Percentiles rank a stretch among this genome's conserved stretches.
These are phyloP conservation scores for Climacteris rufus DNA, from an alignment of 2,113 vertebrate genomes.

Conservation along the genomic window DNA sequence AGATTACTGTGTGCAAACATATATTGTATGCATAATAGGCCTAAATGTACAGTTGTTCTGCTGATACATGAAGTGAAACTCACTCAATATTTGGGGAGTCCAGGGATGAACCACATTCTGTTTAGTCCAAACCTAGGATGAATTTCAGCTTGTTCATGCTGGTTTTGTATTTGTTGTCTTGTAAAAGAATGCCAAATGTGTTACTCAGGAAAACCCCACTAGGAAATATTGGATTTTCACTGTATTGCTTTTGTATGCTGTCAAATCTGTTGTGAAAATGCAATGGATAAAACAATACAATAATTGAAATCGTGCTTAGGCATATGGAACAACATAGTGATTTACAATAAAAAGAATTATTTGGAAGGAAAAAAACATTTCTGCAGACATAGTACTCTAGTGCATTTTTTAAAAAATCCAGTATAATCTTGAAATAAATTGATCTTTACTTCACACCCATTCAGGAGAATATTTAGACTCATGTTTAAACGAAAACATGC, in stretches of 20 bases:
- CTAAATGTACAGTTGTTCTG: neutral
- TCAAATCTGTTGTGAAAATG: neutral
- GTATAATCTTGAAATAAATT: neutral
- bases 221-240: neutral
- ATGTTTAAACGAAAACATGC: neutral
- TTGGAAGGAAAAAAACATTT: neutral
- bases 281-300: neutral
- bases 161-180: neutral
- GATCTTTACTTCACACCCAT: neutral
- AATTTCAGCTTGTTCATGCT: neutral
- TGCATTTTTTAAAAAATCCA: neutral
- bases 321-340: neutral
- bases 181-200: neutral
- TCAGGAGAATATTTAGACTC: neutral
- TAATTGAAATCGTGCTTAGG: neutral
- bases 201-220: neutral
- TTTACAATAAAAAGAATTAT: neutral
- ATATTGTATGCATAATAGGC: conserved; percentile 11
- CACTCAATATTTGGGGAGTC: neutral
- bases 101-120: neutral
- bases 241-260: neutral
- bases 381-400: neutral
- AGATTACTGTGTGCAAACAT: conserved; percentile 25
- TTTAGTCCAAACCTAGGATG: neutral
- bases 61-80: neutral